Evolutionary conservation across 2,888 invertebrate genomes (phyloP).

Genomic region (Smittia aterrima): DNA sequence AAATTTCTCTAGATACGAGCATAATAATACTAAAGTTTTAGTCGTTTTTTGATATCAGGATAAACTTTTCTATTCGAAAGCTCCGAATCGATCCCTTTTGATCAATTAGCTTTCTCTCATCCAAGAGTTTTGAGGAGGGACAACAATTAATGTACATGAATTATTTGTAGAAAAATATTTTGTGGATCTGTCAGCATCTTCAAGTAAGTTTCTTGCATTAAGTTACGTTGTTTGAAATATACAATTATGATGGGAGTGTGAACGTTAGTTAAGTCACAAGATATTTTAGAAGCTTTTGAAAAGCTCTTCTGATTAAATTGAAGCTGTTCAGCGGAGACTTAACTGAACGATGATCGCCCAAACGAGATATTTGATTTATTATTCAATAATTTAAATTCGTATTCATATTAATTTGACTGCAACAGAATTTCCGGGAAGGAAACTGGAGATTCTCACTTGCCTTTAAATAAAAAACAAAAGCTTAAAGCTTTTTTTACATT

Average conservation of each 20-base stretch:
- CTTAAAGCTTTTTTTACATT: constrained; percentile 47
- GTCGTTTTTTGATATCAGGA: too few species aligned
- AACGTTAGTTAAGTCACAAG: not conserved
- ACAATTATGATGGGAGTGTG: not conserved
- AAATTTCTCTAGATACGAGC: not conserved
- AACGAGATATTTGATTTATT: not conserved
- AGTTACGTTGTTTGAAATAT: not conserved
- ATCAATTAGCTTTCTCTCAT: not conserved
- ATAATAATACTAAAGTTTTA: not conserved
- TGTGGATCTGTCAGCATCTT: not conserved
- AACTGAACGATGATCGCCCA: not conserved
- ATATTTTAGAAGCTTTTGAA: not conserved
- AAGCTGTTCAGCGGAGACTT: too few species aligned
- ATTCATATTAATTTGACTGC: not conserved
- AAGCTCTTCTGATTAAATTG: too few species aligned
- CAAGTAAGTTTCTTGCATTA: not conserved
- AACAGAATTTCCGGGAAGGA: not conserved
- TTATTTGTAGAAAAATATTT: constrained; percentile 3
- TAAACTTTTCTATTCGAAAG: not conserved
- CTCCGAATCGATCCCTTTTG: not conserved
- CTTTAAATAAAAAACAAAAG: constrained; percentile 61
- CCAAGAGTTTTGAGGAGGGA: not conserved
- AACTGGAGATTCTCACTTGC: too few species aligned
- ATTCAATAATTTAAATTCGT: not conserved
- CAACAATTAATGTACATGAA: not conserved